Evolutionary conservation across 1,140 invertebrate species (phyloP).

Genomic region (Rhyacophila brunnea): DNA sequence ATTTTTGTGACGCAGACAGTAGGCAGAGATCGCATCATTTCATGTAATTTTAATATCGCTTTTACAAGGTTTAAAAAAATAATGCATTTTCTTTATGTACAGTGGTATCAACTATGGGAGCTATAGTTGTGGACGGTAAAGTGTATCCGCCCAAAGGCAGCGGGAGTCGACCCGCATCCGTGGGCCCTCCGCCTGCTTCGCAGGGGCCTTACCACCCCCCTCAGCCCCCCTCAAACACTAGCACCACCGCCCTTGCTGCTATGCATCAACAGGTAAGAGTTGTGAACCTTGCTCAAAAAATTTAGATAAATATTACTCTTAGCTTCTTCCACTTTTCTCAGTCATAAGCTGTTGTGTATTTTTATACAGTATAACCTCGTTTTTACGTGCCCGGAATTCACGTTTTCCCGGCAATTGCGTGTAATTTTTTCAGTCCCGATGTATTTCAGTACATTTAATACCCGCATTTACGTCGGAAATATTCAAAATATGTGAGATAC

Average conservation of each 20-base stretch:
- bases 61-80: background rate
- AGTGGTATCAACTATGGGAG: conserved; percentile 72
- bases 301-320: too few species aligned
- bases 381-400: background rate
- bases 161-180: conserved; percentile 46
- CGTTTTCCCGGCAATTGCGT: too few species aligned
- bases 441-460: too few species aligned
- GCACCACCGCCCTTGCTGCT: conserved; percentile 42
- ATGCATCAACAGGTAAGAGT: conserved; percentile 54
- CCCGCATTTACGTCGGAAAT: too few species aligned
- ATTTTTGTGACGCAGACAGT: too few species aligned
- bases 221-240: conserved; percentile 39
- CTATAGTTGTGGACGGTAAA: conserved; percentile 75
- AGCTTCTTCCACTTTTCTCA: background rate
- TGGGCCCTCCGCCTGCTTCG: conserved; percentile 27
- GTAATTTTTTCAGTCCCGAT: too few species aligned
- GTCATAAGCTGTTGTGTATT: conserved; percentile 27
- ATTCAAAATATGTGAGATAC: too few species aligned
- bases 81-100: conserved; percentile 17
- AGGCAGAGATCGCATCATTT: too few species aligned
- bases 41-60: too few species aligned
- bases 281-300: too few species aligned
- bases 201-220: conserved; percentile 41
- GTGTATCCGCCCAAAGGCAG: conserved; percentile 51
- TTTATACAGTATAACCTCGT: background rate